Conservation (phyloP, 2,888 invertebrate species). For the Serrognathus titanus region DNA sequence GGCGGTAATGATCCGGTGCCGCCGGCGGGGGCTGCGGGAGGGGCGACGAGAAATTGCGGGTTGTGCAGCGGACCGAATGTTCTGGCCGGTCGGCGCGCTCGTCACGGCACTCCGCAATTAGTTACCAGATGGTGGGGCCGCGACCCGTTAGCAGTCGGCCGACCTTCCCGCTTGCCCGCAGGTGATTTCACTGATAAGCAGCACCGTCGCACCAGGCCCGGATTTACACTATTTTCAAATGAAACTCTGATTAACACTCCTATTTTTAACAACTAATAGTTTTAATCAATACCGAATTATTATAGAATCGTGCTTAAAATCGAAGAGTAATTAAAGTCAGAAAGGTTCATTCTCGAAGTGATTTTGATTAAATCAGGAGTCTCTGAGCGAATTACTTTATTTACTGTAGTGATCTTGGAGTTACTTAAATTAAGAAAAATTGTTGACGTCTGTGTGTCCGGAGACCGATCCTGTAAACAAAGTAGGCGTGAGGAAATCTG, state of each 20-base stretch:
- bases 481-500: too few species aligned
- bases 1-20: slow-evolving; percentile 15
- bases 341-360: too few species aligned
- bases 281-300: too few species aligned
- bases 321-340: too few species aligned
- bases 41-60: slow-evolving; percentile 12
- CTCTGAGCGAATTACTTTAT: too few species aligned
- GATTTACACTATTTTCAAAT: background rate
- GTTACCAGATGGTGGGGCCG: slow-evolving; percentile 25
- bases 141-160: slow-evolving; percentile 20
- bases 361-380: too few species aligned
- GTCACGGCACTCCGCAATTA: slow-evolving; percentile 23
- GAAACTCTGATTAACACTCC: background rate
- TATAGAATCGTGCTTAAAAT: too few species aligned
- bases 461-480: too few species aligned
- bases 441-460: too few species aligned
- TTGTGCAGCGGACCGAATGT: slow-evolving; percentile 6
- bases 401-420: too few species aligned
- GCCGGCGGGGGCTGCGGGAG: slow-evolving; percentile 7
- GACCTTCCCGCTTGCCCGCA: slow-evolving; percentile 16
- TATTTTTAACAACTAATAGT: too few species aligned
- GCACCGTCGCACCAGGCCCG: background rate
- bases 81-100: slow-evolving; percentile 10
- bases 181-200: slow-evolving; percentile 13
- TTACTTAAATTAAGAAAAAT: too few species aligned